Percentiles rank a stretch among this genome's conserved stretches.
These are phyloP conservation scores for Pseudorhombus dupliciocellatus DNA, from an alignment of 2,113 vertebrate species.

Conservation along the genomic window DNA sequence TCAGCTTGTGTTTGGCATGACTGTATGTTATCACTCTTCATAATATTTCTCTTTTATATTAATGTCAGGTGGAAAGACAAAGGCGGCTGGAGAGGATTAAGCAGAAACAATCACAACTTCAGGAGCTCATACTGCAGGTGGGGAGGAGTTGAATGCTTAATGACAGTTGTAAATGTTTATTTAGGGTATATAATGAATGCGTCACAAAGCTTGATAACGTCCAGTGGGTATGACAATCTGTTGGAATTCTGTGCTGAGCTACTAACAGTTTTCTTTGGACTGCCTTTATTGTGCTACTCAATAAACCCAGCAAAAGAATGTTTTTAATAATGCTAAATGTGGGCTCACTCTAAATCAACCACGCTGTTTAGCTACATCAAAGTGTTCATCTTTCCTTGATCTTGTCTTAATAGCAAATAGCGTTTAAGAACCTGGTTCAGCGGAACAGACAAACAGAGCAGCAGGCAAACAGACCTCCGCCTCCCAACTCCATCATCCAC, in stretches of 20 bases:
- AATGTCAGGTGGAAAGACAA: slow-evolving; percentile 92
- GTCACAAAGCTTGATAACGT: neutral
- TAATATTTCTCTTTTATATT: neutral
- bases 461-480: slow-evolving; percentile 90
- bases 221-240: neutral
- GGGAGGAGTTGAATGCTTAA: neutral
- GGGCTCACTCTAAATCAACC: neutral
- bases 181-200: neutral
- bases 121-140: slow-evolving; percentile 99
- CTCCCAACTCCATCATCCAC: slow-evolving; percentile 96
- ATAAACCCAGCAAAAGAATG: neutral
- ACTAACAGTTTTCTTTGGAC: neutral
- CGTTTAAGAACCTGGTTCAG: slow-evolving; percentile 98
- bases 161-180: neutral
- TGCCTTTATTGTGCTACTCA: neutral
- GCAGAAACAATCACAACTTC: slow-evolving; percentile 98
- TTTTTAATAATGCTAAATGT: neutral
- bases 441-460: slow-evolving; percentile 93
- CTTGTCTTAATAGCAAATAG: slow-evolving; percentile 91
- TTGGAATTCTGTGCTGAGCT: neutral
- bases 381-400: slow-evolving; percentile 16
- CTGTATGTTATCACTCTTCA: neutral
- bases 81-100: slow-evolving; percentile 96
- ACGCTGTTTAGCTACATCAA: neutral
- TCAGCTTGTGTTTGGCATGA: too few relatives aligned